Conservation (phyloP, 2,113 vertebrate genomes). For the Lophius piscatorius region DNA sequence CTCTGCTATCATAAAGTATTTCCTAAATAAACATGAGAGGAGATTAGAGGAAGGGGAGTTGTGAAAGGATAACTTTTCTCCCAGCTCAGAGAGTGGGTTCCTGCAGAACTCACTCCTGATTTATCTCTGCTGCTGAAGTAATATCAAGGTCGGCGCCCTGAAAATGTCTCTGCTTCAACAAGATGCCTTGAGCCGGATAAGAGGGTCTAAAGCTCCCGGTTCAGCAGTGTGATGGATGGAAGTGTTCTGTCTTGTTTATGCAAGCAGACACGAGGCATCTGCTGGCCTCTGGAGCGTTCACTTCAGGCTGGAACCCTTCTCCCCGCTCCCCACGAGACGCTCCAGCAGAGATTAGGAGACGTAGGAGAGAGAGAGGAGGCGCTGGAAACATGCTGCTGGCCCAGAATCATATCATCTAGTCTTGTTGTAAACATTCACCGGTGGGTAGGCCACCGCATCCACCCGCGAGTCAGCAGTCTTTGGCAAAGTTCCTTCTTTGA, state of each 20-base stretch:
- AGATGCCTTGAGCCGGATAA: constrained; percentile 65
- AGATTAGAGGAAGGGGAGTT: constrained; percentile 14
- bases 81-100: constrained; percentile 15
- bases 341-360: constrained; percentile 41
- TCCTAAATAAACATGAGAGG: constrained; percentile 26
- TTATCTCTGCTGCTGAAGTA: constrained; percentile 65
- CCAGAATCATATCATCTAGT: constrained; percentile 4
- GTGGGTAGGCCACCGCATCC: too few species aligned
- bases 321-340: constrained; percentile 33
- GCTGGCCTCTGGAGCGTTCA: constrained; percentile 55
- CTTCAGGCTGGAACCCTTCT: constrained; percentile 41
- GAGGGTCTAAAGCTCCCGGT: constrained; percentile 50
- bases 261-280: constrained; percentile 77
- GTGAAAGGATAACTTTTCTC: constrained; percentile 33
- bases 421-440: background rate
- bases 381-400: constrained; percentile 7
- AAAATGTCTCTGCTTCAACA: constrained; percentile 65
- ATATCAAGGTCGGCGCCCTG: constrained; percentile 61
- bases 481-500: too few species aligned
- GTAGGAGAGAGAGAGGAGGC: constrained; percentile 5
- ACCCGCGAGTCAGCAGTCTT: too few species aligned
- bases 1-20: constrained; percentile 10
- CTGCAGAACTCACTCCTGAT: constrained; percentile 56
- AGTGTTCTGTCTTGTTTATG: constrained; percentile 75
- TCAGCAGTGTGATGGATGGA: constrained; percentile 76